Conservation (phyloP, 2,888 invertebrate species). For the Drosophila robusta region DNA sequence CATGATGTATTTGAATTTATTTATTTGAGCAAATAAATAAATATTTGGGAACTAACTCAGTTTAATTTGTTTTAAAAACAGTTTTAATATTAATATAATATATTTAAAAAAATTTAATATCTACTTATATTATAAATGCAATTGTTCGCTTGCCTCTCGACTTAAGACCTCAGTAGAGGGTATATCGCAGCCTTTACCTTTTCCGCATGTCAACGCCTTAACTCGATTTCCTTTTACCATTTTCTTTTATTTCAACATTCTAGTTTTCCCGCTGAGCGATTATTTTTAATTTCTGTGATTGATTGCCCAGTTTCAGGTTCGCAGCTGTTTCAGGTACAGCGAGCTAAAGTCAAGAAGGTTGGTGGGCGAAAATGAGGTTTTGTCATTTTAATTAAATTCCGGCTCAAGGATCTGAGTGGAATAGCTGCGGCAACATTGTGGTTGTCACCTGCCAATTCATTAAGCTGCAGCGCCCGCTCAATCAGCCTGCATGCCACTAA, state of each 20-base stretch:
- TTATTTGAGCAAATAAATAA: too few relatives aligned
- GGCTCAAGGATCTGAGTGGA: conserved; percentile 7
- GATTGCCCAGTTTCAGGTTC: conserved; percentile 36
- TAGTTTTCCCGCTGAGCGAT: conserved; percentile 25
- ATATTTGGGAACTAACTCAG: too few relatives aligned
- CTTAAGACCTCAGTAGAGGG: conserved; percentile 2
- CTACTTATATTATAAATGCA: too few relatives aligned
- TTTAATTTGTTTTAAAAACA: too few relatives aligned
- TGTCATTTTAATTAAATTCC: conserved; percentile 53
- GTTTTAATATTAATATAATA: too few relatives aligned
- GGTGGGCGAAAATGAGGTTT: conserved; percentile 17
- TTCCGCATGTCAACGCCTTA: not conserved
- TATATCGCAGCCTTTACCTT: not conserved
- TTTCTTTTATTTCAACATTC: conserved; percentile 23
- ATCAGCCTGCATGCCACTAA: conserved; percentile 42
- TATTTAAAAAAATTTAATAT: too few relatives aligned
- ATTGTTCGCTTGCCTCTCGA: not conserved
- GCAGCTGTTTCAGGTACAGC: conserved; percentile 3
- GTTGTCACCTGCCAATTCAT: conserved; percentile 34
- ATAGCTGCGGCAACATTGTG: conserved; percentile 49
- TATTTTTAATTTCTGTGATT: conserved; percentile 64
- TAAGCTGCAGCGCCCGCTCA: conserved; percentile 32
- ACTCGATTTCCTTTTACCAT: conserved; percentile 1
- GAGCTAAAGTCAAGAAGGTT: conserved; percentile 9
- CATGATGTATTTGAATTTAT: too few relatives aligned